phyloP scores from a whole-genome alignment of 1,140 invertebrate species.

The Caenorhabditis tropicalis region DNA sequence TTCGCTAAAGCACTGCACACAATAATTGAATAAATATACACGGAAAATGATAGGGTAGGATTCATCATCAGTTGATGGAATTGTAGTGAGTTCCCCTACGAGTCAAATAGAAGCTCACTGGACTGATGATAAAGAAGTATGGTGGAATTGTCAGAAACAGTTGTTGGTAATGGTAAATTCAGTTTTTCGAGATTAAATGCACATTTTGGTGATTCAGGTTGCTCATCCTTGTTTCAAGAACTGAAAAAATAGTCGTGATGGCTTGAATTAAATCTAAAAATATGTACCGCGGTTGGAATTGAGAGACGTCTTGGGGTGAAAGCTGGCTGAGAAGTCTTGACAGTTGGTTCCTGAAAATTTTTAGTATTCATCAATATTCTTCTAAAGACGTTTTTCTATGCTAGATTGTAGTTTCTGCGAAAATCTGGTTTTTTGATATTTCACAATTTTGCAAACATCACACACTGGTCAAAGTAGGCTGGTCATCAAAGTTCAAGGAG shows the following conservation, averaged over 20 bases:
- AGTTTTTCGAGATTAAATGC: neutral
- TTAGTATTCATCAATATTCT: neutral
- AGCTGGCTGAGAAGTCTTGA: neutral
- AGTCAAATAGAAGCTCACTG: slow-evolving; percentile 36
- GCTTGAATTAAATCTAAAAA: neutral
- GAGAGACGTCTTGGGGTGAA: slow-evolving; percentile 13
- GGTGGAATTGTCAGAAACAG: slow-evolving; percentile 41
- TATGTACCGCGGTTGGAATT: neutral
- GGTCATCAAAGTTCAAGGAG: neutral
- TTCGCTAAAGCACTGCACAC: slow-evolving; percentile 33
- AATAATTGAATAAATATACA: slow-evolving; percentile 38
- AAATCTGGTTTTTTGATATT: no score
- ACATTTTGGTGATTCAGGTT: neutral
- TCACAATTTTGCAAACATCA: neutral
- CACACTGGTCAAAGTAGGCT: neutral
- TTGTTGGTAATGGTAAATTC: neutral
- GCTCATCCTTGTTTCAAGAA: slow-evolving; percentile 14
- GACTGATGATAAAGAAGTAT: neutral
- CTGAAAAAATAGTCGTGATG: neutral
- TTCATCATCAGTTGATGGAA: neutral
- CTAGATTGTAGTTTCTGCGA: neutral
- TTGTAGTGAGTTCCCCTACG: slow-evolving; percentile 27
- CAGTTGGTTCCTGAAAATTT: slow-evolving; percentile 1
- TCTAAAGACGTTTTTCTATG: neutral
- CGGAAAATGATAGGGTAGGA: neutral